Evolutionary conservation across 1,140 invertebrate species (phyloP), one percentile per base, ranked within the genome.

Genomic region (Hypothenemus hampei): DNA sequence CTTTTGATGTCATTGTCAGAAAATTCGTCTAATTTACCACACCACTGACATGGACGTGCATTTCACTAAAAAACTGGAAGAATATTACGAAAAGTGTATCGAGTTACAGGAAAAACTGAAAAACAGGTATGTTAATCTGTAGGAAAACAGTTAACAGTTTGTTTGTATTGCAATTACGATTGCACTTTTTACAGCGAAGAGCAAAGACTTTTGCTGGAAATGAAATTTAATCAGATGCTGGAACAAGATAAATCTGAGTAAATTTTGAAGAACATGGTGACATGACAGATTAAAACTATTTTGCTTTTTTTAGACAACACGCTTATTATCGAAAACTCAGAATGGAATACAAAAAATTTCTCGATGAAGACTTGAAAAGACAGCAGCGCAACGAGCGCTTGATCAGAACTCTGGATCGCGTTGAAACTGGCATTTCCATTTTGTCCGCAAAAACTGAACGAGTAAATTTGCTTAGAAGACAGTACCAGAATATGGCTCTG

Each of bases 341-440:
- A 46, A 69, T 76, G 39, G 76, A 77, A 60, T 82, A 82, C 60
- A 78, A 80, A 37, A 72, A 75, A 21, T 81, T 81, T 66, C 64
- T 82, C 41, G 79, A 81, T 54, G 78, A 81, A 62, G 78, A 82
- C 58, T 68, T 69, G 37, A 65, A 69, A 13, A 72, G 80, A 44
- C 78, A 80, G 50, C 76, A 81, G 58, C 72, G 80, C 16, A 83
- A 82, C 66, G 75, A 78, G 50, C 73, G 75, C 61, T 71, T 83
- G 36, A 69, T 81, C 13, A 69, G 72, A 31, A 72, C 75, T 45
- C 66, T 83, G 48, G 78, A 81, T 58, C 73, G 72, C 26, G 75
- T 82, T 20, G 80, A 81, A 64, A 75, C 69, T 37, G 73, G 77
- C 57, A 73, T 81, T 18, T 69, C 73, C 5, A 67, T 73, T 39